Evolutionary conservation across 1,140 invertebrate species (phyloP).

Genomic region (Drosophila seguyi): DNA sequence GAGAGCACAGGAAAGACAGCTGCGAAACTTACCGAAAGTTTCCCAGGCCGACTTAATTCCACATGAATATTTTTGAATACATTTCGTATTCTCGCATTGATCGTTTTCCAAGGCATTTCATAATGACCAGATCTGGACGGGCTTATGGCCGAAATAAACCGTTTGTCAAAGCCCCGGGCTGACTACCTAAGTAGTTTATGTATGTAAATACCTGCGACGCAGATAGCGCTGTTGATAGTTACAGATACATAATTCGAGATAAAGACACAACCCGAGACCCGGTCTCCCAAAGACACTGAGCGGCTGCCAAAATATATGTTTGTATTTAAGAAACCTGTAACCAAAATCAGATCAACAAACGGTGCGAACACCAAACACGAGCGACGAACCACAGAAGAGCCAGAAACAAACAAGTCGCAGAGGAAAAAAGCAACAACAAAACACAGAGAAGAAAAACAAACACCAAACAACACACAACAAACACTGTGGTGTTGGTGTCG

Average conservation of each 20-base stretch:
- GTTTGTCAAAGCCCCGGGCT: constrained; percentile 48
- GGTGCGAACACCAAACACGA: constrained; percentile 63
- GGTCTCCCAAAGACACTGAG: constrained; percentile 18
- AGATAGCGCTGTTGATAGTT: constrained; percentile 60
- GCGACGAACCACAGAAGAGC: constrained; percentile 42
- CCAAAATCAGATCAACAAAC: constrained; percentile 66
- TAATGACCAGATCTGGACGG: constrained; percentile 43
- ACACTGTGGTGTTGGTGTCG: constrained; percentile 40
- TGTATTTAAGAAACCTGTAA: constrained; percentile 42
- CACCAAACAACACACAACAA: constrained; percentile 23
- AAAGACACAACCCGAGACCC: constrained; percentile 39
- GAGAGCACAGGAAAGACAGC: constrained; percentile 28
- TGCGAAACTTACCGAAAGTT: constrained; percentile 53
- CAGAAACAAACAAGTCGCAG: constrained; percentile 23
- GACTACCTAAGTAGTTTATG: constrained; percentile 59
- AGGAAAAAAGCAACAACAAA: constrained; percentile 4
- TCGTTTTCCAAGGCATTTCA: constrained; percentile 51
- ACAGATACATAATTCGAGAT: constrained; percentile 62
- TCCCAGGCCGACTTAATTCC: constrained; percentile 54
- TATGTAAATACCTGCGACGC: constrained; percentile 55
- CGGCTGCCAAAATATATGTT: constrained; percentile 47
- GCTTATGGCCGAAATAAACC: constrained; percentile 57
- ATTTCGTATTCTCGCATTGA: constrained; percentile 17
- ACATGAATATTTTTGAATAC: constrained; percentile 60
- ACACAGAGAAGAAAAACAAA: constrained; percentile 29